Percentiles rank a stretch among this genome's conserved stretches.
phyloP scores from a whole-genome alignment of 2,797 vertebrate species.

The Peromyscus attwateri region DNA sequence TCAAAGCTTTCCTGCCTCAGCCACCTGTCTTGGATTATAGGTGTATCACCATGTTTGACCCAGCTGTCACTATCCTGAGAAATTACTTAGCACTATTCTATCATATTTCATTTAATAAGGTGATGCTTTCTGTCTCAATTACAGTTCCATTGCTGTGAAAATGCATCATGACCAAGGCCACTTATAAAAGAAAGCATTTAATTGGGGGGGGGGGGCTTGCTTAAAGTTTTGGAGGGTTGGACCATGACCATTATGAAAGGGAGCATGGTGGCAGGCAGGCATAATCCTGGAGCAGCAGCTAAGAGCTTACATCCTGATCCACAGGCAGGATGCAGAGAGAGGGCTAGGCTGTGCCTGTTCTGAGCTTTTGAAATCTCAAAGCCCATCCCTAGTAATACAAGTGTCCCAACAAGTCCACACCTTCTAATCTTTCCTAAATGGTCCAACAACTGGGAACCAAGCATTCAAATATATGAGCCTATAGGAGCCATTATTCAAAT shows the following conservation, averaged over 20 bases:
- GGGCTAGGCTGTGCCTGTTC: background rate
- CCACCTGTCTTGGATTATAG: background rate
- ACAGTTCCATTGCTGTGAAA: background rate
- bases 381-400: too few species aligned
- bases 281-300: background rate
- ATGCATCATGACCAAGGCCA: background rate
- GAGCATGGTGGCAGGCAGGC: background rate
- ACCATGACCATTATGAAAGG: background rate
- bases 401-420: background rate
- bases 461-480: background rate
- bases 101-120: background rate
- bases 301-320: background rate
- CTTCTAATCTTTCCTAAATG: too few species aligned
- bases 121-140: background rate
- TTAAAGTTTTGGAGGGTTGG: background rate
- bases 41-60: background rate
- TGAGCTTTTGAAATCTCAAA: background rate
- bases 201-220: background rate
- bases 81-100: background rate
- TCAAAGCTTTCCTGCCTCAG: background rate
- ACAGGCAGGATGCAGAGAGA: background rate
- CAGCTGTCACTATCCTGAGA: constrained; percentile 5
- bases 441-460: background rate
- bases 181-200: background rate
- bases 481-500: background rate